Evolutionary conservation across 2,888 invertebrate genomes (phyloP).

Genomic region (Malachius bipustulatus): DNA sequence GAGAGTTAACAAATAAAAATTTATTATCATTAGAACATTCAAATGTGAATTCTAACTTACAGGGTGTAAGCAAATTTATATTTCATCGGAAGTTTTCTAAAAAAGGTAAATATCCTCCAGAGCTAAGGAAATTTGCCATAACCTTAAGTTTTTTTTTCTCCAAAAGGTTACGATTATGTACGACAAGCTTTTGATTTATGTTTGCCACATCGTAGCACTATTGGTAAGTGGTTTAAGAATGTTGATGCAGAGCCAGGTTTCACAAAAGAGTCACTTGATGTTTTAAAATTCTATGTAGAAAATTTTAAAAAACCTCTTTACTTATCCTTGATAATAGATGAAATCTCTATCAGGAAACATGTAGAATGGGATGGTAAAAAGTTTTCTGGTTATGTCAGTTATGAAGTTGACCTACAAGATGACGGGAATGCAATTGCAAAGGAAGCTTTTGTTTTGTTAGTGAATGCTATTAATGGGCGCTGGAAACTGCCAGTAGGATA

Average conservation of each 20-base stretch:
- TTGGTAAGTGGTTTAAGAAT: neutral
- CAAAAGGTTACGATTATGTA: neutral
- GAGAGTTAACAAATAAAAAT: neutral
- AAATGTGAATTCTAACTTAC: too few species aligned
- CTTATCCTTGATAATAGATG: neutral
- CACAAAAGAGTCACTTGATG: neutral
- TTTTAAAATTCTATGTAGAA: neutral
- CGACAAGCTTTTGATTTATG: neutral
- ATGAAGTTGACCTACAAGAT: conserved; percentile 18
- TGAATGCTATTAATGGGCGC: conserved; percentile 15
- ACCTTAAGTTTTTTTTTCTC: neutral
- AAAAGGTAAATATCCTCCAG: neutral
- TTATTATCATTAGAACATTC: neutral
- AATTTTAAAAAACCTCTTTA: neutral
- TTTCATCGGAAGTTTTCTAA: neutral
- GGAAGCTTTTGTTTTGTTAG: conserved; percentile 19
- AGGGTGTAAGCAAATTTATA: too few species aligned
- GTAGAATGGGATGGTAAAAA: conserved; percentile 5
- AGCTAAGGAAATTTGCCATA: neutral
- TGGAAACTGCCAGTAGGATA: conserved; percentile 21
- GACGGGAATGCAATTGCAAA: conserved; percentile 18
- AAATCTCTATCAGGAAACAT: neutral
- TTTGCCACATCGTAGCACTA: neutral
- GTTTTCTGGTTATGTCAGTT: conserved; percentile 20
- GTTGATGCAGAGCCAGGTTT: neutral